Evolutionary conservation across 2,113 vertebrate species (phyloP), one percentile per base, ranked within the genome.

Genomic region (Larimichthys crocea): DNA sequence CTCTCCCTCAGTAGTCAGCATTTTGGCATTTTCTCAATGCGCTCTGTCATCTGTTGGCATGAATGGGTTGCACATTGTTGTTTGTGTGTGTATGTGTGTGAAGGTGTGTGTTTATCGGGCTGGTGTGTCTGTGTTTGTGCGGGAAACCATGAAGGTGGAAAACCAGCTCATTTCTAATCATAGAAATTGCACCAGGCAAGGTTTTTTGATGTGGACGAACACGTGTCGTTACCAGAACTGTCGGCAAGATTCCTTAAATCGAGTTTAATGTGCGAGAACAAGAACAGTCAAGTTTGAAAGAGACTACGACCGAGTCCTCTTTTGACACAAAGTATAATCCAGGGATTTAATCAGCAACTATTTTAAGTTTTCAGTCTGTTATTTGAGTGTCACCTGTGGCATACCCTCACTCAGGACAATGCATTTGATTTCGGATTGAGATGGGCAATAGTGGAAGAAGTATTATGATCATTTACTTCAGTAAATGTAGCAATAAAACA

Each of bases 1-100:
- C 83, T 86, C 86, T 80, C 90, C 86, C 90, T 90, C 90, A 87
- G 80, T 89, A 92, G 87, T 94, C 92, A 90, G 92, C 92, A 92
- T 92, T 93, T 91, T 93, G 92, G 88, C 87, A 83, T 92, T 89
- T 92, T 82, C 86, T 91, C 93, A 90, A 83, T 86, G 89, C 88
- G 83, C 90, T 89, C 84, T 92, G 90, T 93, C 90, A 90, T 92
- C 88, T 87, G 76, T 80, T 90, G 89, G 89, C 87, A 91, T 91
- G 89, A 91, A 92, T 89, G 86, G 87, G 76, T 80, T 82, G 80
- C 80, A 83, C 86, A 79, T 86, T 59, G 50, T 84, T 86, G 81
- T 83, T 76, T 74, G 70, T 84, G 77, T 78, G 49, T 62, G 59
- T 57, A 22, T 72, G 44, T 60, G 40, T 66, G 59, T 62, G 56